These are phyloP conservation scores for cat (Felis catus) DNA, from an alignment of 2,113 vertebrate species.

Conservation along the genomic window DNA sequence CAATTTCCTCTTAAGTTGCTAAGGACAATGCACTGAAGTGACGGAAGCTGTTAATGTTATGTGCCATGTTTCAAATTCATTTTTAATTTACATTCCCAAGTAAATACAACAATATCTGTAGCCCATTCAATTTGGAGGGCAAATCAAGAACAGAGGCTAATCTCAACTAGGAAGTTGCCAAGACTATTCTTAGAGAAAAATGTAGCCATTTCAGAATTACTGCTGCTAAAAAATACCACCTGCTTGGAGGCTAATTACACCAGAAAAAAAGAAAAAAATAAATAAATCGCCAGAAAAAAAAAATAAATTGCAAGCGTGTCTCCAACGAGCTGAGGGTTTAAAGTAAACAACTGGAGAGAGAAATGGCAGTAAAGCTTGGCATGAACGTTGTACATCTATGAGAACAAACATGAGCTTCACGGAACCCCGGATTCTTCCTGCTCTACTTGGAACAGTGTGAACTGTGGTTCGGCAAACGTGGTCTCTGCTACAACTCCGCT, in stretches of 20 bases:
- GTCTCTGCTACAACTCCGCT: fast-evolving
- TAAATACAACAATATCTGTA: not conserved
- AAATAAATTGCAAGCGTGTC: not conserved
- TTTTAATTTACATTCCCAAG: not conserved
- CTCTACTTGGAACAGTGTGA: fast-evolving
- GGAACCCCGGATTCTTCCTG: fast-evolving
- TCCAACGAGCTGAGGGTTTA: not conserved
- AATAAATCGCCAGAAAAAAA: not conserved
- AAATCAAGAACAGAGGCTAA: not conserved
- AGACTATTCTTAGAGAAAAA: not conserved
- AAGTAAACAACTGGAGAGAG: not conserved
- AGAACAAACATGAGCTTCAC: not conserved
- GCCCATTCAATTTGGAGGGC: not conserved
- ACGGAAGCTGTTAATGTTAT: not conserved
- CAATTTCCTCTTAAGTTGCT: not conserved
- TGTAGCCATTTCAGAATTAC: not conserved
- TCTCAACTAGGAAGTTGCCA: not conserved
- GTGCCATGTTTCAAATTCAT: not conserved
- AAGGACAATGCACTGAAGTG: not conserved
- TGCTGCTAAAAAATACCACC: not conserved
- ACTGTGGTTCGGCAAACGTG: too few relatives aligned
- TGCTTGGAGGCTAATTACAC: not conserved
- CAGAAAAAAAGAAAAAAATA: not conserved
- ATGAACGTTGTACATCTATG: fast-evolving
- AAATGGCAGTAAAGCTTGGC: too few relatives aligned